These are phyloP conservation scores for Petrocephalus schoutedeni DNA, from an alignment of 2,797 vertebrate species.

Conservation along the genomic window DNA sequence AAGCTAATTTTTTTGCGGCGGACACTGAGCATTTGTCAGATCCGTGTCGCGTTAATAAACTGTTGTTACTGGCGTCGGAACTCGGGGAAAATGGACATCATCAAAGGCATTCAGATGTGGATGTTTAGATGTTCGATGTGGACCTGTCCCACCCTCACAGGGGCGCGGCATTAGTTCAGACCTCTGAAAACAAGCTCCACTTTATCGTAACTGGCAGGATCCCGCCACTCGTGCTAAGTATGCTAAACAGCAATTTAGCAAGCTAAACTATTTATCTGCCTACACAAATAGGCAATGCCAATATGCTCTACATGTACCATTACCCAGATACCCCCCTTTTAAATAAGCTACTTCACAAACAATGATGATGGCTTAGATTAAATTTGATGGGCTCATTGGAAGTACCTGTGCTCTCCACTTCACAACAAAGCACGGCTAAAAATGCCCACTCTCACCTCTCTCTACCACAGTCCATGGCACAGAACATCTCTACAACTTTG, in stretches of 20 bases:
- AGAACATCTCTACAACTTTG: not conserved
- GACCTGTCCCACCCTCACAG: not conserved
- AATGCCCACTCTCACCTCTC: not conserved
- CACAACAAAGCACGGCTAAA: not conserved
- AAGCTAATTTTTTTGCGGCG: constrained; percentile 27
- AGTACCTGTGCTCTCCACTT: not conserved
- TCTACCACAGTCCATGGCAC: not conserved
- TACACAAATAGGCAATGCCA: not conserved
- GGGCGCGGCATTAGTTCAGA: not conserved
- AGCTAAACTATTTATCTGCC: not conserved
- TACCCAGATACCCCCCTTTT: not conserved
- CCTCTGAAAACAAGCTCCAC: not conserved
- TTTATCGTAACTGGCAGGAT: not conserved
- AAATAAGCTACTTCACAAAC: not conserved
- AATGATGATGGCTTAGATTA: not conserved
- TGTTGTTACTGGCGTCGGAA: not conserved
- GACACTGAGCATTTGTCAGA: not conserved
- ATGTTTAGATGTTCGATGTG: not conserved
- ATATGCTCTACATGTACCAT: not conserved
- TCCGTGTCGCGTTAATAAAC: not conserved
- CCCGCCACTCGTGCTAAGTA: not conserved
- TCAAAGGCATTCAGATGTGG: not conserved
- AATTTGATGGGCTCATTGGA: not conserved
- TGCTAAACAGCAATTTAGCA: not conserved
- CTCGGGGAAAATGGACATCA: not conserved